Conservation (phyloP, 1,140 invertebrate species). For the Oryctes rhinoceros region DNA sequence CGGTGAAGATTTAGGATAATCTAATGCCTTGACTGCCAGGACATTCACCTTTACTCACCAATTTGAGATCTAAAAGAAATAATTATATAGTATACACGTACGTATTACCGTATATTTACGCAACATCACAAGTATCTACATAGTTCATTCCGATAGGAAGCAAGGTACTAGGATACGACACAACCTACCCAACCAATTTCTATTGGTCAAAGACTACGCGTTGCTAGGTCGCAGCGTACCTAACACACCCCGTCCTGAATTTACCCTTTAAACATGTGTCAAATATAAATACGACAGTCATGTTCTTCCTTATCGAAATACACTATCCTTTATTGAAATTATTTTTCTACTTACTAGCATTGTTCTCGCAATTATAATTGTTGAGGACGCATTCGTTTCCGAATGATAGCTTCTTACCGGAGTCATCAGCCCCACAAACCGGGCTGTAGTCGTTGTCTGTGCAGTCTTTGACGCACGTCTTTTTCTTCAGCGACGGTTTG, state of each 20-base stretch:
- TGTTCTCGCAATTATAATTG: constrained; percentile 53
- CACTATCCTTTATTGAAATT: not conserved
- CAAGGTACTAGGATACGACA: too few species aligned
- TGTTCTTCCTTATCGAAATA: too few species aligned
- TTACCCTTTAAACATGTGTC: not conserved
- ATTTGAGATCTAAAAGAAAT: constrained; percentile 26
- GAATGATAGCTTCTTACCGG: constrained; percentile 49
- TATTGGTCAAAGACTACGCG: too few species aligned
- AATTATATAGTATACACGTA: not conserved
- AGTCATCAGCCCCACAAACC: constrained; percentile 48
- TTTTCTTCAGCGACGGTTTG: constrained; percentile 42
- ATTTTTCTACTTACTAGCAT: constrained; percentile 45
- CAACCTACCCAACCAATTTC: too few species aligned
- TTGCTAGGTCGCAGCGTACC: too few species aligned
- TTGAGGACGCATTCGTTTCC: constrained; percentile 50
- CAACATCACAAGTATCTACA: too few species aligned
- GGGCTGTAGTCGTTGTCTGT: constrained; percentile 44
- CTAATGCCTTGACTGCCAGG: constrained; percentile 31
- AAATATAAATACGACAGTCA: too few species aligned
- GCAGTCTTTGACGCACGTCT: constrained; percentile 41
- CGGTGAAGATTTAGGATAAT: constrained; percentile 22
- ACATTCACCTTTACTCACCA: constrained; percentile 38
- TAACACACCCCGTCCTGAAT: too few species aligned
- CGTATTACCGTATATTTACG: too few species aligned
- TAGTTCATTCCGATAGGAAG: too few species aligned